Evolutionary conservation across 2,797 vertebrate genomes (phyloP), one percentile per base, ranked within the genome.

Genomic region (Leptodactylus fallax): DNA sequence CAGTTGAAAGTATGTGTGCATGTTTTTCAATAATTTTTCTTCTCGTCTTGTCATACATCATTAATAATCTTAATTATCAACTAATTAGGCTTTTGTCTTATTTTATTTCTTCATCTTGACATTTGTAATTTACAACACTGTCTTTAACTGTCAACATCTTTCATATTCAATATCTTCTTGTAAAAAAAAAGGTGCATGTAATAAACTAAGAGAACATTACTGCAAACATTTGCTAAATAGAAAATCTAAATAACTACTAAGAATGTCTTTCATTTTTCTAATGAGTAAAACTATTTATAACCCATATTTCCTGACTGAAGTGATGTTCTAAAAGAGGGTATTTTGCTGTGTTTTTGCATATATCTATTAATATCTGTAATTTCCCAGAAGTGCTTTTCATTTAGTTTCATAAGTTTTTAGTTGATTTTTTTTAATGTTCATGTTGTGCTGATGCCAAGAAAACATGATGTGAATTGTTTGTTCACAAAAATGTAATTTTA

Each of bases 241-340:
- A 67, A 67, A 16, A 9, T 8, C 25, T 67, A 27, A 27, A 21
- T 11, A 47, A 49, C 17, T 74, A 47, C n/a, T 45, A 14, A 76
- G 72, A 8, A 49, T n/a, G 19, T 51, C 74, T 78, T 55, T 78
- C 74, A 78, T 25, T 58, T 56, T 79, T 4, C n/a, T 65, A 25
- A 51, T 82, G 47, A 81, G 60, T 81, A 25, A 25, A 49, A 82
- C 63, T 82, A 82, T 82, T 65, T 65, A 53, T 82, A 82, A 65
- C 49, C 69, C 14, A 49, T 51, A 49, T 65, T 82, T 82, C 61
- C 77, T 67, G 80, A 69, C 23, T 69, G 47, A 82, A 69, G 23
- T 11, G 61, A 82, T 51, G 49, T 63, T 63, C 19, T 65, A n/a
- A 45, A 81, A 81, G 17, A 83, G 23, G 81, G 63, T 71, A 72